Evolutionary conservation across 2,888 invertebrate genomes (phyloP), one percentile per base, ranked within the genome.

Genomic region (Ypsolopha scabrella): DNA sequence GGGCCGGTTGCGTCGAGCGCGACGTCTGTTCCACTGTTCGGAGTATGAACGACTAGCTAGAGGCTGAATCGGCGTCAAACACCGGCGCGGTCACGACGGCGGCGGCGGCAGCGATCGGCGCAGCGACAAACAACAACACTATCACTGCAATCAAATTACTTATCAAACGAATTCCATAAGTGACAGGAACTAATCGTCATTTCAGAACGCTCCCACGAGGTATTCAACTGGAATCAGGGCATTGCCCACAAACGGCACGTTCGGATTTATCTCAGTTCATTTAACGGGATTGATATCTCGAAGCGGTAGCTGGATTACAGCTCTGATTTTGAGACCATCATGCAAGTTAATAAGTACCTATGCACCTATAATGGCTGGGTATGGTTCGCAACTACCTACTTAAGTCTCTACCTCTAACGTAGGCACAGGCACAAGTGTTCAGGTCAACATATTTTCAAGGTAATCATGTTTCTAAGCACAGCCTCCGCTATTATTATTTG

Each of bases 11-110:
- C 60, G 59, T 58, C 57, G 59, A 61, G 60, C 66, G 66, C 71
- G 67, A 80, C 83, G 82, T 81, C 77, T 70, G 64, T 72, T 62
- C 80, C 65, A 61, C 50, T 55, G 72, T 67, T 75, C 80, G 80
- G 82, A 73, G 62, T 65, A 65, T 64, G 67, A 69, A 60, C 72
- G 75, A 85, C 83, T 82, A 72, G 55, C 41, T 13, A 9, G 24
- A 33, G 34, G 50, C 36, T 44, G 44, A 36, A 34, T 38, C 39
- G 34, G 13, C 10, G 34, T 41, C 24, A 8, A 34, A 8, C 41
- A 46, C 57, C 60, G 55, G 64, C 63, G 60, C 62, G 63, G 13
- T 38, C 34, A 13, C 48, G 41, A 39, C 48, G 66, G 70, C 68
- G 64, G 74, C 74, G 69, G 68, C 64, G 63, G 60, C 24, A 36